Evolutionary conservation across 2,888 invertebrate species (phyloP).

Genomic region (Mimachlamys varia): DNA sequence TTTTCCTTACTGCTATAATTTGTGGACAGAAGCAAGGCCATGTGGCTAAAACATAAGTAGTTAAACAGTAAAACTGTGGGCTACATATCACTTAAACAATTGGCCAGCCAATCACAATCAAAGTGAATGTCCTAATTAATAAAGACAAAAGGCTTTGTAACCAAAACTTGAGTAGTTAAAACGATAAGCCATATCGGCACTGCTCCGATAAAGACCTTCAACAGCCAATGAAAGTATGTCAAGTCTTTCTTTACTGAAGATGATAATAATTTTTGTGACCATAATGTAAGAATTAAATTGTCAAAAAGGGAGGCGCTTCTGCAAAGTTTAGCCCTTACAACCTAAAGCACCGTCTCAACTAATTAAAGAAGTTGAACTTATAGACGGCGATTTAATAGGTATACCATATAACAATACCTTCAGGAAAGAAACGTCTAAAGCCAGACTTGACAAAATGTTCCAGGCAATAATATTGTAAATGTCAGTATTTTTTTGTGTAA

Average conservation of each 20-base stretch:
- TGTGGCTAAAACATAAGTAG: constrained; percentile 16
- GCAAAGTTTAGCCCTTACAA: neutral
- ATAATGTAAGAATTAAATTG: neutral
- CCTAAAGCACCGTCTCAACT: neutral
- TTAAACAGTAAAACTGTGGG: neutral
- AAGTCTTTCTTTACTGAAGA: neutral
- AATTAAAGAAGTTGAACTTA: neutral
- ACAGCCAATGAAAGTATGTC: constrained; percentile 10
- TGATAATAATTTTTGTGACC: neutral
- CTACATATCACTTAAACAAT: neutral
- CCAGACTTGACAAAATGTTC: neutral
- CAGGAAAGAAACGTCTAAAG: neutral
- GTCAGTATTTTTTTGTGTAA: neutral
- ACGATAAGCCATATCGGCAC: neutral
- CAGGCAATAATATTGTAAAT: neutral
- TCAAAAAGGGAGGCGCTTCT: neutral
- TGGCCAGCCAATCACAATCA: neutral
- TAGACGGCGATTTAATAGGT: neutral
- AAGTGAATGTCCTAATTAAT: neutral
- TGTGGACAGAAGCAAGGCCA: constrained; percentile 12
- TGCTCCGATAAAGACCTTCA: neutral
- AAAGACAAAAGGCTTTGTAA: neutral
- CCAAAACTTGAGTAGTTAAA: constrained; percentile 6
- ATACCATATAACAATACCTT: neutral
- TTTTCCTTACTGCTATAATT: neutral